Percentiles rank a stretch among this genome's conserved stretches.
These are phyloP conservation scores for Rhingia rostrata DNA, from an alignment of 2,888 invertebrate genomes.

Conservation along the genomic window DNA sequence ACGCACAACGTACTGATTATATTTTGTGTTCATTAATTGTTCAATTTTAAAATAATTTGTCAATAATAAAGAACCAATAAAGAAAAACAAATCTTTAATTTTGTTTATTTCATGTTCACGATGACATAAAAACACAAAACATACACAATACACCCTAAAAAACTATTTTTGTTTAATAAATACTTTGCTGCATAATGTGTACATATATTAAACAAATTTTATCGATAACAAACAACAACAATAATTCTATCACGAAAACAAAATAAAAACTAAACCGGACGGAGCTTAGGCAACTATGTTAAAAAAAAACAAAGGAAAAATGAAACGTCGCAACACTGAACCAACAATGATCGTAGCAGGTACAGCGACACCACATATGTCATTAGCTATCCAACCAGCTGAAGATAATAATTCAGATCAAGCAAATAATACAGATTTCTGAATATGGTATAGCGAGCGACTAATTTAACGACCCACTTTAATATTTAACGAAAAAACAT, in stretches of 20 bases:
- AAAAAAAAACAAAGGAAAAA: slow-evolving; percentile 98
- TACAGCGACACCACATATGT: slow-evolving; percentile 82
- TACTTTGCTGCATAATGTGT: not conserved
- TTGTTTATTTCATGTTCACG: slow-evolving; percentile 66
- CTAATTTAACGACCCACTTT: slow-evolving; percentile 85
- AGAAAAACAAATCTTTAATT: slow-evolving; percentile 26
- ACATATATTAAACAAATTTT: no score
- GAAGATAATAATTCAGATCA: slow-evolving; percentile 81
- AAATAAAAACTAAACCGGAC: slow-evolving; percentile 77
- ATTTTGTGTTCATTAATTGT: slow-evolving; percentile 26
- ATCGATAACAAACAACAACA: slow-evolving; percentile 29
- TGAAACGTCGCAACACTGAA: slow-evolving; percentile 97
- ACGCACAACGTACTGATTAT: slow-evolving; percentile 25
- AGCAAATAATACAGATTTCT: slow-evolving; percentile 85
- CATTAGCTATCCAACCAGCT: slow-evolving; percentile 82
- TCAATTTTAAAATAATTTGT: not conserved
- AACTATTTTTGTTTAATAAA: not conserved
- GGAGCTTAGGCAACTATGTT: slow-evolving; percentile 97
- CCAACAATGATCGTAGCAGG: slow-evolving; percentile 87
- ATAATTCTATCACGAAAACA: slow-evolving; percentile 23
- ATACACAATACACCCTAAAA: slow-evolving; percentile 48
- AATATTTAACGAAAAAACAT: slow-evolving; percentile 40
- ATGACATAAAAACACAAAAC: slow-evolving; percentile 46
- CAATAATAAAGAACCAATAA: slow-evolving; percentile 6
- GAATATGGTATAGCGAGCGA: slow-evolving; percentile 89